Conservation (phyloP, 1,140 invertebrate species). For the Aphidius gifuensis region DNA sequence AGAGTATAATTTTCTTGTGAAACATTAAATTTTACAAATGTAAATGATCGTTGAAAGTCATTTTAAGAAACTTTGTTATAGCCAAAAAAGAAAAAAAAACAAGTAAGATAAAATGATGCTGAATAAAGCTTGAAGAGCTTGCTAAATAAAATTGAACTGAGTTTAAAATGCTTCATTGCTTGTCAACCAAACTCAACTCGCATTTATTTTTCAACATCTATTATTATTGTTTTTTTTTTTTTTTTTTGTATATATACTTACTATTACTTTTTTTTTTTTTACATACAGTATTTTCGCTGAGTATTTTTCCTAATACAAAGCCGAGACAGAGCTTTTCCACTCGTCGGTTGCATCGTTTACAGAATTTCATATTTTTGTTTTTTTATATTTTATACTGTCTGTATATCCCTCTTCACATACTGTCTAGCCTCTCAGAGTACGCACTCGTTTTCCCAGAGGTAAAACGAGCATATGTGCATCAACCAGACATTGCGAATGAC, state of each 20-base stretch:
- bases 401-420: no score
- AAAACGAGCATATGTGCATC: conserved; percentile 4
- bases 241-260: no score
- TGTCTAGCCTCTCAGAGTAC: no score
- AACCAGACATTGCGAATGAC: conserved; percentile 7
- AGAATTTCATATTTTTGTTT: neutral
- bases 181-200: neutral
- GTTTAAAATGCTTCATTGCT: conserved; percentile 5
- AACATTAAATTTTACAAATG: neutral
- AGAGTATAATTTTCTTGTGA: neutral
- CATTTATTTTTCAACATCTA: neutral
- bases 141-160: conserved; percentile 8
- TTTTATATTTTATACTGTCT: neutral
- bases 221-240: neutral
- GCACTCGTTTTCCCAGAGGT: neutral
- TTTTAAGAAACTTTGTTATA: conserved; percentile 5
- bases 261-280: neutral
- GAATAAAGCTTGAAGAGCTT: neutral
- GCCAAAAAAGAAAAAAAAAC: neutral
- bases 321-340: conserved; percentile 11
- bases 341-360: conserved; percentile 12
- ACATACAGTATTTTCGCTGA: conserved; percentile 4
- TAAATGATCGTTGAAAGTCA: conserved; percentile 10
- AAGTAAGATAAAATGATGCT: neutral
- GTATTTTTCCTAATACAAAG: neutral